Evolutionary conservation across 2,113 vertebrate species (phyloP).

Genomic region (Daphoenositta chrysoptera): DNA sequence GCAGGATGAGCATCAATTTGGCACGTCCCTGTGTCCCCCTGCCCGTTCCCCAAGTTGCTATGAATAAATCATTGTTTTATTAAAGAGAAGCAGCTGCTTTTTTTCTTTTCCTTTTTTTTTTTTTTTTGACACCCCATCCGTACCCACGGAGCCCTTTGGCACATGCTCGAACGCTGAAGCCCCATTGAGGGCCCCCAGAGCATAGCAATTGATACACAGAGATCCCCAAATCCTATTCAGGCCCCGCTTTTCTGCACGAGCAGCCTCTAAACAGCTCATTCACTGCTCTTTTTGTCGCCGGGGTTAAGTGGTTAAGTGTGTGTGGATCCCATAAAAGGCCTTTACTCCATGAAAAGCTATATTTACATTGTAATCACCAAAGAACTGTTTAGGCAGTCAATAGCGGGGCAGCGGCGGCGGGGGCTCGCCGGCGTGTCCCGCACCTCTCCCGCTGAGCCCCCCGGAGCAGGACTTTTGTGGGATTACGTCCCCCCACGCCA

Average conservation of each 20-base stretch:
- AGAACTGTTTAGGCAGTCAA: conserved; percentile 68
- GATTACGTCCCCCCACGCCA: conserved; percentile 62
- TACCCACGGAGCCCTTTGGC: conserved; percentile 60
- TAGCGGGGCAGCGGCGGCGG: background rate
- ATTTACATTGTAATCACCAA: conserved; percentile 74
- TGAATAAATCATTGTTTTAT: conserved; percentile 82
- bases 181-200: conserved; percentile 69
- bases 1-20: background rate
- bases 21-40: background rate
- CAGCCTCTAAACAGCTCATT: conserved; percentile 70
- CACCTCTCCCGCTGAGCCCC: conserved; percentile 9
- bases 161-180: conserved; percentile 71
- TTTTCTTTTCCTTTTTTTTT: background rate
- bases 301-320: conserved; percentile 83
- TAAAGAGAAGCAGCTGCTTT: conserved; percentile 80
- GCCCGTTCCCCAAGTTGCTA: conserved; percentile 35
- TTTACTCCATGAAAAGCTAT: conserved; percentile 75
- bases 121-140: background rate
- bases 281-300: conserved; percentile 75
- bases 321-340: conserved; percentile 69
- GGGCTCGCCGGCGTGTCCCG: background rate
- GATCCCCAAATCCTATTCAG: conserved; percentile 77
- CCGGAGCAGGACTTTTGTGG: conserved; percentile 38
- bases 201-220: conserved; percentile 78
- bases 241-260: conserved; percentile 70